Conservation (phyloP, 1,140 invertebrate genomes). For the Drosophila lowei region DNA sequence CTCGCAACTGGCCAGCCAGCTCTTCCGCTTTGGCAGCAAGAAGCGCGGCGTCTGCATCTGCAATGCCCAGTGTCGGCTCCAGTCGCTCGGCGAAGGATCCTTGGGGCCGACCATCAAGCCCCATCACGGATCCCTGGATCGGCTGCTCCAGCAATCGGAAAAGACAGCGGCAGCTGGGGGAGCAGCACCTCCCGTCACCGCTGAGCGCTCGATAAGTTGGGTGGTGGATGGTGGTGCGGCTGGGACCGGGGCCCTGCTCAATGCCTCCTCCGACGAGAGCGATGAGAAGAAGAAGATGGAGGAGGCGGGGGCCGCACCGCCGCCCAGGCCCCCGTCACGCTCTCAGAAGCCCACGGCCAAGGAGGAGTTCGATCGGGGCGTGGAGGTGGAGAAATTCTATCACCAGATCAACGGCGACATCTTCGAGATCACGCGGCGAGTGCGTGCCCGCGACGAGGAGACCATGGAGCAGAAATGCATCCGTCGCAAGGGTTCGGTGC, state of each 20-base stretch:
- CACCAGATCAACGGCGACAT: slow-evolving; percentile 83
- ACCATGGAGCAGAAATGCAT: slow-evolving; percentile 79
- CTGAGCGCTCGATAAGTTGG: slow-evolving; percentile 76
- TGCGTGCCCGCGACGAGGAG: slow-evolving; percentile 75
- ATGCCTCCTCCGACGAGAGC: slow-evolving; percentile 65
- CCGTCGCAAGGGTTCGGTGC: slow-evolving; percentile 66
- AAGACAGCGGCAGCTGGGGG: slow-evolving; percentile 23
- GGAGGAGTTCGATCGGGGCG: slow-evolving; percentile 79
- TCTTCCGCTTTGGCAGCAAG: slow-evolving; percentile 81
- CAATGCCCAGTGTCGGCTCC: slow-evolving; percentile 79
- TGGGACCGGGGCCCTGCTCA: slow-evolving; percentile 60
- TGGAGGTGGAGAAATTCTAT: slow-evolving; percentile 82
- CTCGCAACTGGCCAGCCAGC: slow-evolving; percentile 76
- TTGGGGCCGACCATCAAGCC: slow-evolving; percentile 70
- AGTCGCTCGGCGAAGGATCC: slow-evolving; percentile 64
- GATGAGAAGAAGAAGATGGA: slow-evolving; percentile 62
- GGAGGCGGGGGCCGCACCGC: slow-evolving; percentile 33
- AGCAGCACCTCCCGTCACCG: slow-evolving; percentile 26
- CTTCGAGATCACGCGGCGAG: slow-evolving; percentile 79
- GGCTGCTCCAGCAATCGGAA: slow-evolving; percentile 70
- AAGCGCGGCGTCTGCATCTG: slow-evolving; percentile 81
- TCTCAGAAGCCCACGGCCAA: slow-evolving; percentile 61
- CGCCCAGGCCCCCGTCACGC: slow-evolving; percentile 60
- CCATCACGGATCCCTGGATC: slow-evolving; percentile 79
- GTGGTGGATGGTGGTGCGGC: slow-evolving; percentile 71